These are phyloP conservation scores for Torymus tubicola DNA, from an alignment of 2,888 invertebrate genomes.

Conservation along the genomic window DNA sequence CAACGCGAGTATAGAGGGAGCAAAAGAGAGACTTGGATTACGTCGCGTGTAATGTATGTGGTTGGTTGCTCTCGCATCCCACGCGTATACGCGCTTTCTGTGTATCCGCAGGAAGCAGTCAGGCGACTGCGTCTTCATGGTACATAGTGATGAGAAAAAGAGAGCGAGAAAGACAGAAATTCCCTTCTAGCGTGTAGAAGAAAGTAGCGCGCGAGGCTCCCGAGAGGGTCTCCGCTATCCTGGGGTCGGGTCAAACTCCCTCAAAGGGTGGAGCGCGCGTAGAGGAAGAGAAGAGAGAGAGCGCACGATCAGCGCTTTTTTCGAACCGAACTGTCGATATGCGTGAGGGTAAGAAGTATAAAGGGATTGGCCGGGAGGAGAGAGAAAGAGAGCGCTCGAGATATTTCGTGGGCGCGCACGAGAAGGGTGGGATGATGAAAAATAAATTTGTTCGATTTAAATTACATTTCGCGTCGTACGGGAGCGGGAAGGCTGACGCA, in stretches of 20 bases:
- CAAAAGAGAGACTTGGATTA: conserved; percentile 37
- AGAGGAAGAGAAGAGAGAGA: background rate
- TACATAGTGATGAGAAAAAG: conserved; percentile 51
- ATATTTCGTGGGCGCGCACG: conserved; percentile 18
- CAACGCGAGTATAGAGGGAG: background rate
- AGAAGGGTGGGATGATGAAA: conserved; percentile 49
- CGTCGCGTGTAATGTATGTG: conserved; percentile 45
- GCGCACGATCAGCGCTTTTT: conserved; percentile 46
- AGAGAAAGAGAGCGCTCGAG: conserved; percentile 47
- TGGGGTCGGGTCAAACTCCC: conserved; percentile 53
- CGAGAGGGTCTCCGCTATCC: conserved; percentile 46
- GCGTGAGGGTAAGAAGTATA: conserved; percentile 46
- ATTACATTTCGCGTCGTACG: conserved; percentile 50
- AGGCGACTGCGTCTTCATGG: conserved; percentile 55
- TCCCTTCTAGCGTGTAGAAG: conserved; percentile 28
- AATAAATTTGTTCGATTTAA: conserved; percentile 60
- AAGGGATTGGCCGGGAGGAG: conserved; percentile 53
- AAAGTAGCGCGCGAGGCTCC: conserved; percentile 49
- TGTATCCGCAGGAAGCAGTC: conserved; percentile 27
- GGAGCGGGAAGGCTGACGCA: background rate
- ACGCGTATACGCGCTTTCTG: background rate
- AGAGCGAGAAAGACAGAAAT: conserved; percentile 43
- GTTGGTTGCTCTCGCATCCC: conserved; percentile 27
- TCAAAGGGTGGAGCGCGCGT: conserved; percentile 53
- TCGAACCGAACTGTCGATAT: conserved; percentile 44